A percentile compares a stretch with the other conserved stretches of the same genome.
phyloP scores from a whole-genome alignment of 2,888 invertebrate species.

The Lithophane socia region DNA sequence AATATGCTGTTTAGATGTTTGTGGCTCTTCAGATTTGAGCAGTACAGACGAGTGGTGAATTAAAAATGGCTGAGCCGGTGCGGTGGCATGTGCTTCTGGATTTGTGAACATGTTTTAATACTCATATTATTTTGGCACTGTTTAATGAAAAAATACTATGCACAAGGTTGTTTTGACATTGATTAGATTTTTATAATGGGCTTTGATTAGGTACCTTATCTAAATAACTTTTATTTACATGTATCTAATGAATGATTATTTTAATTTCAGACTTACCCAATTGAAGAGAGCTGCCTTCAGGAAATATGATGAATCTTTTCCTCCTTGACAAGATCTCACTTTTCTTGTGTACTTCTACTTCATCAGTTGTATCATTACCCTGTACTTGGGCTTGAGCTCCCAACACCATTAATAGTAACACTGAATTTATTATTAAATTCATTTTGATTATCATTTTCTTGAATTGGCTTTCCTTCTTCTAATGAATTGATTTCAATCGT shows the following conservation, averaged over 20 bases:
- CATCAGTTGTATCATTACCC: constrained; percentile 57
- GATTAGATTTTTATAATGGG: background rate
- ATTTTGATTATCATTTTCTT: constrained; percentile 37
- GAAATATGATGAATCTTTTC: constrained; percentile 90
- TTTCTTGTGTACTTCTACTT: constrained; percentile 49
- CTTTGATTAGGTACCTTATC: background rate
- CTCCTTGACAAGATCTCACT: constrained; percentile 85
- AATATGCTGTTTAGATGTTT: constrained; percentile 56
- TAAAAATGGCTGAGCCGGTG: constrained; percentile 25
- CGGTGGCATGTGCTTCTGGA: background rate
- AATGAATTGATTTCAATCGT: background rate
- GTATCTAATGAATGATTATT: background rate
- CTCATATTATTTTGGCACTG: background rate
- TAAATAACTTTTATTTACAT: background rate
- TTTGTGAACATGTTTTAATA: background rate
- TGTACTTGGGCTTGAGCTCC: constrained; percentile 40
- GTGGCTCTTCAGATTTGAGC: constrained; percentile 46
- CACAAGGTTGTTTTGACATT: no score
- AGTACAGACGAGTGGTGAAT: constrained; percentile 20
- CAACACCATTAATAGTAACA: constrained; percentile 46
- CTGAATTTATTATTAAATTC: constrained; percentile 20
- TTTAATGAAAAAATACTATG: background rate
- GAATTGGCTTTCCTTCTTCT: background rate
- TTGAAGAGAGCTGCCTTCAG: constrained; percentile 91
- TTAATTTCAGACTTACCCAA: constrained; percentile 82